Evolutionary conservation across 2,797 vertebrate genomes (phyloP), one percentile per base, ranked within the genome.

Genomic region (Sebastolobus alascanus): DNA sequence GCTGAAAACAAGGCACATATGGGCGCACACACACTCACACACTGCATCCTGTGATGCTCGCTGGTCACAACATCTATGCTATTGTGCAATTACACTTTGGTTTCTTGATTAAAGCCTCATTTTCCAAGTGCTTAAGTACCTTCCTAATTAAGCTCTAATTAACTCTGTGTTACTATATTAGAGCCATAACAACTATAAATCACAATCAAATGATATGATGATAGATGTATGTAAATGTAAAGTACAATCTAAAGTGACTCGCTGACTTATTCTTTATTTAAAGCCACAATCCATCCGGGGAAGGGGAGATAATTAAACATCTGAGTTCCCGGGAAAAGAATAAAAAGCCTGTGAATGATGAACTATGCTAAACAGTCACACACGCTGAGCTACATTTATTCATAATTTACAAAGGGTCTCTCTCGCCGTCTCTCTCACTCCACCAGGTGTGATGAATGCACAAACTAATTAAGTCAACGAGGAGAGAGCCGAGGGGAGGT

Each of bases 381-480:
- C 43, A 79, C 73, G 79, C 64, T 72, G 82, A 75, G 77, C 58
- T 77, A 43, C 59, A 69, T 63, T 64, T 79, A 68, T 72, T 86
- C 40, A 75, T 81, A 27, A 84, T 72, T 83, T 67, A 71, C 73
- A 56, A 60, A 61, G 50, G 20, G 68, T 73, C 46, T 74, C 55
- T 65, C 59, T 65, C 43, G 10, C 35, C n/a, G 5, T 71, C 58
- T 80, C 8, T 29, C 58, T 73, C 65, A 11, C 68, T 86, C 66
- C 38, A 58, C 71, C 73, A 80, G 83, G 77, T 84, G 82, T 75
- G 77, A 88, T 81, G 68, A 87, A 87, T 60, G 56, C 80, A 78
- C 78, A 80, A 68, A 46, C 67, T 84, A 87, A 91, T 90, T 87
- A 83, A 81, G 68, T 80, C 73, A 80, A 79, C 8, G 18, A 82